Evolutionary conservation across 2,797 vertebrate species (phyloP).

Genomic region (Lepus oiostolus): DNA sequence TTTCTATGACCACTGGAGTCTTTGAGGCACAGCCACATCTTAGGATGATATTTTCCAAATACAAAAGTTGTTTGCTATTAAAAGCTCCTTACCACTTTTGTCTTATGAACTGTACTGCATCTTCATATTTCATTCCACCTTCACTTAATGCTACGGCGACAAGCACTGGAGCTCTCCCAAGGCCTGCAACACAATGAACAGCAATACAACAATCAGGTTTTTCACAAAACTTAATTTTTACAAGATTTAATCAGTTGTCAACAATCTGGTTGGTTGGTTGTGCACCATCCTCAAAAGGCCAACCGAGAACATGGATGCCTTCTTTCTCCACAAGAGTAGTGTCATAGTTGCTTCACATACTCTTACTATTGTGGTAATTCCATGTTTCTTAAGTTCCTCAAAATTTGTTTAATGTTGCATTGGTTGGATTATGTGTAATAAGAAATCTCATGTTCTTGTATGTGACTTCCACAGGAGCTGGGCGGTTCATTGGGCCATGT

Average conservation of each 20-base stretch:
- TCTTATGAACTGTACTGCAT: conserved; percentile 99
- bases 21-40: conserved; percentile 99
- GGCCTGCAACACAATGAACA: conserved; percentile 98
- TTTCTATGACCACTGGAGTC: conserved; percentile 98
- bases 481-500: conserved; percentile 99
- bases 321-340: conserved; percentile 97
- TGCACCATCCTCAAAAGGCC: conserved; percentile 99
- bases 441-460: conserved; percentile 99
- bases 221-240: conserved; percentile 98
- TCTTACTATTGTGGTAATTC: conserved; percentile 97
- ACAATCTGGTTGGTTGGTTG: conserved; percentile 99
- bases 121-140: conserved; percentile 99
- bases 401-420: conserved; percentile 99
- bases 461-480: conserved; percentile 99
- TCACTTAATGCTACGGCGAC: conserved; percentile 98
- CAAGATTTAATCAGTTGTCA: conserved; percentile 98
- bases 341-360: conserved; percentile 98
- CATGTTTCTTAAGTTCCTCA: conserved; percentile 98
- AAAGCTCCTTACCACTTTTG: conserved; percentile 99
- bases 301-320: conserved; percentile 98
- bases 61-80: conserved; percentile 99
- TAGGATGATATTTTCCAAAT: conserved; percentile 99
- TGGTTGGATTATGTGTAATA: conserved; percentile 99
- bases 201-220: conserved; percentile 98
- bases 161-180: conserved; percentile 98